A percentile compares a stretch with the other conserved stretches of the same genome.
phyloP scores from a whole-genome alignment of 2,797 vertebrate species.

The Falco columbarius region DNA sequence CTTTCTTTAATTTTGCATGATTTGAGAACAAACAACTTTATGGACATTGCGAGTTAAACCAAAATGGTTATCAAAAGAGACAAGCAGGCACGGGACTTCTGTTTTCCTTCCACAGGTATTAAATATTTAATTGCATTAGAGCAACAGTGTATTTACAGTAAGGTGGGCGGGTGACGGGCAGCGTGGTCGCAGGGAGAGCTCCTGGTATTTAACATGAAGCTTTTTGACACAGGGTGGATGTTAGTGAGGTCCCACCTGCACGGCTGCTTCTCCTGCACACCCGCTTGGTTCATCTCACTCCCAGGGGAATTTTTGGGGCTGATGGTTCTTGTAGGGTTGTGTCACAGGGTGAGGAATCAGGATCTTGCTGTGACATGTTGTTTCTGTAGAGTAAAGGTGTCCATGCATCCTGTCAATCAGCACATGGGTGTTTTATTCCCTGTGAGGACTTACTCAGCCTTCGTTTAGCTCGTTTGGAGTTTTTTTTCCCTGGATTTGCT shows the following conservation, averaged over 20 bases:
- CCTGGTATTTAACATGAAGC: neutral
- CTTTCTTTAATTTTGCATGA: slow-evolving; percentile 39
- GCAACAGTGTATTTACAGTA: slow-evolving; percentile 44
- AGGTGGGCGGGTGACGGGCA: neutral
- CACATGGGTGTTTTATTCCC: accelerated
- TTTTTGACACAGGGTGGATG: neutral
- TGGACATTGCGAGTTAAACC: neutral
- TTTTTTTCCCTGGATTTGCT: accelerated
- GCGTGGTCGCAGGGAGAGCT: neutral
- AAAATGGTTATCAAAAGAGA: neutral
- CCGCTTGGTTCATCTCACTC: neutral
- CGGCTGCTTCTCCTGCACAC: neutral
- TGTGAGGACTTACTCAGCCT: neutral
- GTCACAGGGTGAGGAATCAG: accelerated
- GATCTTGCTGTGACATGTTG: neutral
- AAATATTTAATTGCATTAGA: slow-evolving; percentile 55
- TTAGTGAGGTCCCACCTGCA: neutral
- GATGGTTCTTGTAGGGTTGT: neutral
- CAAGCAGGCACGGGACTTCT: neutral
- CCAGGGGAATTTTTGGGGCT: neutral
- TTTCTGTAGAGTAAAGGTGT: neutral
- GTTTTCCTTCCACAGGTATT: neutral
- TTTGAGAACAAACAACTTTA: neutral
- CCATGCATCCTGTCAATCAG: neutral
- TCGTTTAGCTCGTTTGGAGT: neutral